Evolutionary conservation across 23 tunicate species (phyloP).

Genomic region (Clavelina lepadiformis): DNA sequence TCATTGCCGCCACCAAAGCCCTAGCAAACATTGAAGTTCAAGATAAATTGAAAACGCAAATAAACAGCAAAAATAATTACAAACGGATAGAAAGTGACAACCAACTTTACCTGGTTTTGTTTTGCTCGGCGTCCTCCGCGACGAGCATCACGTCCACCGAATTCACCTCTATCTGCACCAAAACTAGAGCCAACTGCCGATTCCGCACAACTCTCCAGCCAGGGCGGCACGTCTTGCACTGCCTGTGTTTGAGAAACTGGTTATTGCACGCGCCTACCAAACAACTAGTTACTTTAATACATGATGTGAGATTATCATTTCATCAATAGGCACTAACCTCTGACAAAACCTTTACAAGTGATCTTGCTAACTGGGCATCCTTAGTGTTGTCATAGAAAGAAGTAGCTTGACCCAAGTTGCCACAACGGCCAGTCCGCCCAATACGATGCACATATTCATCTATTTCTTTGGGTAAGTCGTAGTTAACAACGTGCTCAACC

Average conservation of each 20-base stretch:
- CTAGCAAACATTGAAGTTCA: no score
- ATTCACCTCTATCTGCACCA: constrained; percentile 52
- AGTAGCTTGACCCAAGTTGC: constrained; percentile 88
- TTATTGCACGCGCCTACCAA: no score
- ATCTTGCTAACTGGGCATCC: constrained; percentile 61
- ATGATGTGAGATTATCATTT: not conserved
- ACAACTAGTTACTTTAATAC: not conserved
- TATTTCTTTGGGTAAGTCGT: constrained; percentile 87
- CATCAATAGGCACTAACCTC: constrained; percentile 22
- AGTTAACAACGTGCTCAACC: constrained; percentile 98
- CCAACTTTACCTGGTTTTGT: no score
- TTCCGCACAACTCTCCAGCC: constrained; percentile 79
- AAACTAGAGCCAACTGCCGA: constrained; percentile 65
- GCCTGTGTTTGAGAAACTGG: no score
- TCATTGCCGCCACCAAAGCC: no score
- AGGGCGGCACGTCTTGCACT: constrained; percentile 72
- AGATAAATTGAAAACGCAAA: no score
- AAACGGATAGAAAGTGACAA: no score
- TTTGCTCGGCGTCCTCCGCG: no score
- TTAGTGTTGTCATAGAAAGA: constrained; percentile 74
- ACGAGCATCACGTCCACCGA: constrained; percentile 80
- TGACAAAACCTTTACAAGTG: constrained; percentile 63
- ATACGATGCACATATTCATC: constrained; percentile 99
- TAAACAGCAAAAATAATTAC: no score
- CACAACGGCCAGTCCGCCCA: constrained; percentile 98